Evolutionary conservation across 2,797 vertebrate species (phyloP), one percentile per base, ranked within the genome.

Genomic region (Percopsis omiscomaycus): DNA sequence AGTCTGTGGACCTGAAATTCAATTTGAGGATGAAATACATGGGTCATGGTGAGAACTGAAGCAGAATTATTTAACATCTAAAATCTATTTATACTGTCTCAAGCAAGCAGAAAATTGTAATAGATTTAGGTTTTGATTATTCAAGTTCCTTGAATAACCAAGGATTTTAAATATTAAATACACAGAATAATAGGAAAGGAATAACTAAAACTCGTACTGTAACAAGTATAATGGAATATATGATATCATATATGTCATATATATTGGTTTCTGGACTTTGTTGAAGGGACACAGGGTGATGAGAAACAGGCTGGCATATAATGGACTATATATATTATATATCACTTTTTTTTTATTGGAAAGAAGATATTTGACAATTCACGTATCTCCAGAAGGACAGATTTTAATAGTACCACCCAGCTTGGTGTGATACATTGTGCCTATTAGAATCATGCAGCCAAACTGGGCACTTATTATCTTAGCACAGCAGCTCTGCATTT

Each of bases 1-100:
- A 96, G 92, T 97, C 95, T 1, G 94, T 97, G 91, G 96, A 98
- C 92, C 96, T 98, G 86, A 81, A 94, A 95, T 89, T 78, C 67
- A 87, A 89, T 88, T 78, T 84, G 4, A 75, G 61, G 64, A 82
- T 50, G 62, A 73, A 83, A 55, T 71, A 72, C 83, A 82, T 53
- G 61, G 59, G 64, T 75, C 80, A 66, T 64, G 45, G 32, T 37
- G 32, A 37, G 37, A 42, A 22, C 22, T 49, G 59, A 72, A 78
- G 50, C 60, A 81, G 61, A 82, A 68, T 8, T 27, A 22, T 50
- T 61, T 47, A 62, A 74, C 71, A 77, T 76, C 71, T 74, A 68
- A 42, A 6, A 42, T 6, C 6, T 2, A 9, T 9, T 6, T 1
- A 6, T 6, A 42, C 6, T 1, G 37, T 42, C 37, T 37, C 37